phyloP scores from a whole-genome alignment of 2,888 invertebrate species.

The Volucella zonaria region DNA sequence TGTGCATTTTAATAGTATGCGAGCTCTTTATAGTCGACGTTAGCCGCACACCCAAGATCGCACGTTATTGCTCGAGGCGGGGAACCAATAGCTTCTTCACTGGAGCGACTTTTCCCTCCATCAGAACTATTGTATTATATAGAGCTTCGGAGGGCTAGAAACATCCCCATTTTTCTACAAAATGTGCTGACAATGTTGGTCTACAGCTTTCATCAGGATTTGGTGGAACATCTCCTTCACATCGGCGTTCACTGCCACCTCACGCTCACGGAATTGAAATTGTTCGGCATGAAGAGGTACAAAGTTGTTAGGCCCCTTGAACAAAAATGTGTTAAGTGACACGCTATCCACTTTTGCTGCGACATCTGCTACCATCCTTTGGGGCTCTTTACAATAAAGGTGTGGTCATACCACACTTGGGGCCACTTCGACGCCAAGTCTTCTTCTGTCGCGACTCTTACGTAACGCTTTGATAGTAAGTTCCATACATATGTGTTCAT shows the following conservation, averaged over 20 bases:
- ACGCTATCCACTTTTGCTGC: conserved; percentile 54
- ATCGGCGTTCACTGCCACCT: conserved; percentile 34
- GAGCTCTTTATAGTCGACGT: too few relatives aligned
- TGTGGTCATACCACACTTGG: conserved; percentile 75
- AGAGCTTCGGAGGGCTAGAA: conserved; percentile 9
- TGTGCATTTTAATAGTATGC: too few relatives aligned
- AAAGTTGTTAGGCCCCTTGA: conserved; percentile 60
- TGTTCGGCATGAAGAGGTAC: conserved; percentile 38
- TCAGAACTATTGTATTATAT: too few relatives aligned
- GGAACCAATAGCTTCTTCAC: too few relatives aligned
- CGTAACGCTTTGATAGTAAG: too few relatives aligned
- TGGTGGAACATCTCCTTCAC: conserved; percentile 51
- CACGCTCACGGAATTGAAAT: conserved; percentile 48
- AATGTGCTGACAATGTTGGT: conserved; percentile 34
- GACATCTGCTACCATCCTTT: conserved; percentile 56
- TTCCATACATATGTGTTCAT: conserved; percentile 11
- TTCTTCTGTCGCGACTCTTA: conserved; percentile 36
- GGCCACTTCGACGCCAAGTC: conserved; percentile 30
- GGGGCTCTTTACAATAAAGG: conserved; percentile 62
- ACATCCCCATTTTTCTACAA: conserved; percentile 66
- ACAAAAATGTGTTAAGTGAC: conserved; percentile 49
- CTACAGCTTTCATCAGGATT: too few relatives aligned
- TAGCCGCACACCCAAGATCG: too few relatives aligned
- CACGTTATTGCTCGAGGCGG: too few relatives aligned
- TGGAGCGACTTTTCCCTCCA: too few relatives aligned